Percentiles rank a stretch among this genome's conserved stretches.
Evolutionary conservation across 2,113 vertebrate genomes (phyloP).

Genomic region (Struthio camelus): DNA sequence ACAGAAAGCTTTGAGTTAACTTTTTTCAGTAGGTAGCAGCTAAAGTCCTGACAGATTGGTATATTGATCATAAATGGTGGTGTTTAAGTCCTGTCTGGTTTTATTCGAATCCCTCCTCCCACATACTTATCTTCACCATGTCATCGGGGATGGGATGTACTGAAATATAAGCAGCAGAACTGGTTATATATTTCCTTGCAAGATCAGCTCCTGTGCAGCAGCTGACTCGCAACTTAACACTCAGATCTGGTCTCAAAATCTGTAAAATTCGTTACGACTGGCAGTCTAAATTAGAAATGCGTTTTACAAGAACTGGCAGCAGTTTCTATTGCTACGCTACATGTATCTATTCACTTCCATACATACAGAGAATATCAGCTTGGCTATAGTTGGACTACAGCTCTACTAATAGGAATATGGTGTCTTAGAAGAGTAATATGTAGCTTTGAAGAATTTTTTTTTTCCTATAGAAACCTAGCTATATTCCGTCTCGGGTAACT

Average conservation of each 20-base stretch:
- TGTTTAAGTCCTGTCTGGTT: background rate
- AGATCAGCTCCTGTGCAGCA: background rate
- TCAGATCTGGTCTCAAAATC: background rate
- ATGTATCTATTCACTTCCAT: background rate
- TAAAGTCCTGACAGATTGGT: background rate
- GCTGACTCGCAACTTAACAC: background rate
- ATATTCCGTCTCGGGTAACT: background rate
- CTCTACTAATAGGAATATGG: accelerated
- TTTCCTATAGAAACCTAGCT: background rate
- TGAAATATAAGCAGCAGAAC: background rate
- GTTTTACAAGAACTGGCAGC: background rate
- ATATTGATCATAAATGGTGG: background rate
- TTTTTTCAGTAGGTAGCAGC: background rate
- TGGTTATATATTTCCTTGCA: background rate
- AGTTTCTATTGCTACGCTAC: background rate
- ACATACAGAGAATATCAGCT: background rate
- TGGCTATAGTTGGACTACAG: background rate
- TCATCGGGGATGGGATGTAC: background rate
- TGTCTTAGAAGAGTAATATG: background rate
- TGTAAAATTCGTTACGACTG: background rate
- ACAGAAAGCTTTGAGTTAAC: background rate
- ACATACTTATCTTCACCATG: background rate
- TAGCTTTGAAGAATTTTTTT: background rate
- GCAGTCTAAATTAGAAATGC: background rate
- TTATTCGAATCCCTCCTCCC: background rate